Evolutionary conservation across 1,140 invertebrate genomes (phyloP), one percentile per base, ranked within the genome.

Genomic region (Zaprionus africanus): DNA sequence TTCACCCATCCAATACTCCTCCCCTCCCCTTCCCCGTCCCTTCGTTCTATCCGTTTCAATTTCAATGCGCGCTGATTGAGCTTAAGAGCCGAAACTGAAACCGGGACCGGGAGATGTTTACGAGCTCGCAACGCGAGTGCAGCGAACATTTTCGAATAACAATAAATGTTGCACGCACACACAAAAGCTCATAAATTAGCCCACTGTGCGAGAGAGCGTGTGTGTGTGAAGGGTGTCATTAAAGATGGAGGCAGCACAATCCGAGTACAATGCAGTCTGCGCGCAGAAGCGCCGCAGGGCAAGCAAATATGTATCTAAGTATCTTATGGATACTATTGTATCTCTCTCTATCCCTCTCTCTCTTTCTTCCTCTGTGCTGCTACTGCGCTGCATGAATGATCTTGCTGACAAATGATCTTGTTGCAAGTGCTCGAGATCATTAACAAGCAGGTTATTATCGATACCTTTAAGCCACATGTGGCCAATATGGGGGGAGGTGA

Each of bases 111-210:
- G 56, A 71, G 64, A 76, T 71, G 36, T 71, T 76, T 76, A 76
- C 49, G 73, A 76, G 66, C 53, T 67, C 22, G 13, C 36, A 38
- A 34, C 26, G 71, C 60, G 59, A 63, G 72, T 70, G 73, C 73
- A 65, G 56, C 61, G 41, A 77, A 59, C 54, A 66, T 69, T 68
- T 74, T 75, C 72, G 66, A 69, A 75, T 63, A 76, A 76, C 69
- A 76, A 76, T 76, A 70, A 76, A 68, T 68, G 64, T 74, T 58
- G 53, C 63, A 56, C 64, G 49, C 71, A 46, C 75, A 38, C 22
- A 61, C 54, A 61, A 65, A 81, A 65, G 70, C 65, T 59, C 78
- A 81, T 81, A 78, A 81, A 81, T 81, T 78, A 78, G 61, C 57
- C 56, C 59, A 19, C 34, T 53, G 17, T 38, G 19, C 46, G 31